Base-by-base conservation (phyloP, 2,888 invertebrate genomes). In the Leptinotarsa peninsularis region DNA sequence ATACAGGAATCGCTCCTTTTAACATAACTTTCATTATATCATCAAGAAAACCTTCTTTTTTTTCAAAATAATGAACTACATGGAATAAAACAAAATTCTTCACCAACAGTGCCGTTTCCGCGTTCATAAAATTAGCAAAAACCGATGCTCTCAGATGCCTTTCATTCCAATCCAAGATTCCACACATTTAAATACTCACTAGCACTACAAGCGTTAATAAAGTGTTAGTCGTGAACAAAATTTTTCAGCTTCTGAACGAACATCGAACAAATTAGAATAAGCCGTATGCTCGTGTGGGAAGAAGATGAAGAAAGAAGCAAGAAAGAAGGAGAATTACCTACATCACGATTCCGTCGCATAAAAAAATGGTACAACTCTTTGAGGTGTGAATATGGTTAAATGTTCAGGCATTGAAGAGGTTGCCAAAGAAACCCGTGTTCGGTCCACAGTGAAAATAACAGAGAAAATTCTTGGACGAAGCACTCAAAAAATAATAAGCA, bases 201-300 rank as follows among this genome's bases (percentile, higher is more conserved):
- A 75, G 72, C 75, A 73, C 75, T 67, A 76, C 66, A 72, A 76
- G 72, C 72, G 74, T 72, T 74, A 77, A 77, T 77, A 74, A 76
- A 79, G 68, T 73, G 73, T 69, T 68, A 68, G 72, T 77, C 79
- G 77, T 77, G 79, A 79, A 70, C 49, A 49, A 49, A 66, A 72
- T 52, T 75, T 74, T 74, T 77, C 67, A 58, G 71, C 67, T 71
- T 71, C 63, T 66, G 73, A 58, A 72, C 77, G 74, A 76, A 79
- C 76, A 77, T 76, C 56, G 66, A 73, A 79, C 79, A 79, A 79
- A 79, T 79, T 79, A 79, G 79, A 79, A 79, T 79, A 79, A 77
- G 76, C 74, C 76, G 77, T 74, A 71, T 74, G 76, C 71, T 71
- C 72, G 76, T 75, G 78, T 76, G 69, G 72, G 76, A 78, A 71